These are phyloP conservation scores for Calliscelio sp. DNA, from an alignment of 2,888 invertebrate species.

Conservation along the genomic window DNA sequence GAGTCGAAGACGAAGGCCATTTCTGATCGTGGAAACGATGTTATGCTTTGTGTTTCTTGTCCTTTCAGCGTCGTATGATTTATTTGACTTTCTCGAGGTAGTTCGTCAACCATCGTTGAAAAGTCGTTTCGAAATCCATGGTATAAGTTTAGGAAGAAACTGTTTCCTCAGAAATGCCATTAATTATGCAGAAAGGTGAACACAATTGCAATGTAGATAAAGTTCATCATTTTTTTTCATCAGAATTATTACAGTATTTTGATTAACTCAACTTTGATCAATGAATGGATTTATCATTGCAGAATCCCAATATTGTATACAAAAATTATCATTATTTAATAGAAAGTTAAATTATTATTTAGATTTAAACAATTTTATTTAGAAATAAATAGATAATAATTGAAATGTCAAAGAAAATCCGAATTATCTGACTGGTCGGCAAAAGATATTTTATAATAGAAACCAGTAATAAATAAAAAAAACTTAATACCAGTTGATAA, in stretches of 20 bases:
- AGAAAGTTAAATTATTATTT: no score
- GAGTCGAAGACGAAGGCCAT: conserved; percentile 54
- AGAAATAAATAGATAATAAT: no score
- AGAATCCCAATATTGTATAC: no score
- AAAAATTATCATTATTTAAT: no score
- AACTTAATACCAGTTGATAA: conserved; percentile 27
- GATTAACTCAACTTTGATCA: no score
- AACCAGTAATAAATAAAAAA: conserved; percentile 48
- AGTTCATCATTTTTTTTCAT: conserved; percentile 31
- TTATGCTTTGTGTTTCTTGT: conserved; percentile 45
- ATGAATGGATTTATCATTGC: no score
- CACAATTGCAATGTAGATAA: conserved; percentile 35
- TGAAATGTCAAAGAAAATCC: neutral
- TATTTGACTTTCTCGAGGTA: conserved; percentile 63
- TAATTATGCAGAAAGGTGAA: conserved; percentile 48
- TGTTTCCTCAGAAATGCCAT: conserved; percentile 53
- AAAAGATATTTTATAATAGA: conserved; percentile 14
- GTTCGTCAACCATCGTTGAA: conserved; percentile 52
- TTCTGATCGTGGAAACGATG: conserved; percentile 49
- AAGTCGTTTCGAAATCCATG: conserved; percentile 57
- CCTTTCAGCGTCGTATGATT: conserved; percentile 64
- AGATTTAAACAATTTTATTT: no score
- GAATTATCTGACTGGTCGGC: neutral
- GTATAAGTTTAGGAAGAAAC: conserved; percentile 56
- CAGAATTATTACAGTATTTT: conserved; percentile 14